Evolutionary conservation across 2,888 invertebrate species (phyloP).

Genomic region (Athripsodes cinereus): DNA sequence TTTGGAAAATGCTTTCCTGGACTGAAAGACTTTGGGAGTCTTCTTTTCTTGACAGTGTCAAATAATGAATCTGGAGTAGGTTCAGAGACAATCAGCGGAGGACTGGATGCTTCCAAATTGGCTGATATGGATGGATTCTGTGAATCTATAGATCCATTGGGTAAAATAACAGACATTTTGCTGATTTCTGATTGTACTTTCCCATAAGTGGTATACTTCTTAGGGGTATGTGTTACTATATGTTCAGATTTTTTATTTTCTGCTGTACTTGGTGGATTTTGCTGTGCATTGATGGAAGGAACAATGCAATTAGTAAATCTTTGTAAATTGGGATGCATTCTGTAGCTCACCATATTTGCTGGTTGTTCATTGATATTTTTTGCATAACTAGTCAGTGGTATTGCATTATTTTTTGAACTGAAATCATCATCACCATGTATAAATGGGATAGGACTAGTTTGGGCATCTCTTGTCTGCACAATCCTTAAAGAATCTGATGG

Average conservation of each 20-base stretch:
- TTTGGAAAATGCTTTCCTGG: background rate
- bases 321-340: background rate
- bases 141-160: no score
- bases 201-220: no score
- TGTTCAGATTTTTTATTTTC: no score
- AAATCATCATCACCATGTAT: background rate
- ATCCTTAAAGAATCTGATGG: slow-evolving; percentile 3
- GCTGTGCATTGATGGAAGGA: no score
- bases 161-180: no score
- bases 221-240: no score
- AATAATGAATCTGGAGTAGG: background rate
- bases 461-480: slow-evolving; percentile 15
- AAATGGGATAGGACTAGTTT: slow-evolving; percentile 19
- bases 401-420: background rate
- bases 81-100: background rate
- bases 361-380: background rate
- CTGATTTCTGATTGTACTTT: no score
- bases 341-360: background rate
- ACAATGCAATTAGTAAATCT: background rate
- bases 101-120: background rate
- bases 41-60: background rate
- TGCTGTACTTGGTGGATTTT: no score
- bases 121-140: no score
- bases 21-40: background rate
- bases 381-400: background rate